phyloP scores from a whole-genome alignment of 2,113 vertebrate species.

The Nerophis lumbriciformis region DNA sequence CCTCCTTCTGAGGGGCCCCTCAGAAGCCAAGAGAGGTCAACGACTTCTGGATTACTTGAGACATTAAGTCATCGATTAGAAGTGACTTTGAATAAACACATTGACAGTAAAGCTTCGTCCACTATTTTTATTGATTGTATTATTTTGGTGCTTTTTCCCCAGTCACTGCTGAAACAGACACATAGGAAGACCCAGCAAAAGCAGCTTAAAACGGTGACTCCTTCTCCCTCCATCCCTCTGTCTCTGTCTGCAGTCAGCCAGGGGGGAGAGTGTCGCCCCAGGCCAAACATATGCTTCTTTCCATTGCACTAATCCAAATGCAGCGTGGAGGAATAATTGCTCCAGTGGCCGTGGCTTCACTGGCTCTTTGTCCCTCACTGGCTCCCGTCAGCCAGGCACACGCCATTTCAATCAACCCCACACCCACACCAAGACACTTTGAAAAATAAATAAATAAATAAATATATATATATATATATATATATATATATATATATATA shows the following conservation, averaged over 20 bases:
- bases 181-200: conserved; percentile 20
- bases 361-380: conserved; percentile 97
- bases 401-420: conserved; percentile 97
- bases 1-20: conserved; percentile 26
- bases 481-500: no score
- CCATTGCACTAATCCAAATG: conserved; percentile 99
- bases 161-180: conserved; percentile 28
- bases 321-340: conserved; percentile 99
- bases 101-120: background rate
- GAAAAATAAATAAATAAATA: no score
- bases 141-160: background rate
- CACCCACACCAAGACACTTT: conserved; percentile 69
- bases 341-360: conserved; percentile 97
- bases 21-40: conserved; percentile 69
- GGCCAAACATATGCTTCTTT: conserved; percentile 99
- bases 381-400: conserved; percentile 98
- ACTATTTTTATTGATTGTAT: no score
- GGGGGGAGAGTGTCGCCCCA: conserved; percentile 94
- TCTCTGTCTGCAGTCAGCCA: conserved; percentile 85
- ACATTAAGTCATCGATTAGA: conserved; percentile 73
- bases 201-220: conserved; percentile 60
- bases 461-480: no score
- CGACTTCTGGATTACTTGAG: conserved; percentile 68
- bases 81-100: conserved; percentile 65
- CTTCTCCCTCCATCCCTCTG: conserved; percentile 77